Conservation (phyloP, 2,888 invertebrate genomes). For the Baronia brevicornis region DNA sequence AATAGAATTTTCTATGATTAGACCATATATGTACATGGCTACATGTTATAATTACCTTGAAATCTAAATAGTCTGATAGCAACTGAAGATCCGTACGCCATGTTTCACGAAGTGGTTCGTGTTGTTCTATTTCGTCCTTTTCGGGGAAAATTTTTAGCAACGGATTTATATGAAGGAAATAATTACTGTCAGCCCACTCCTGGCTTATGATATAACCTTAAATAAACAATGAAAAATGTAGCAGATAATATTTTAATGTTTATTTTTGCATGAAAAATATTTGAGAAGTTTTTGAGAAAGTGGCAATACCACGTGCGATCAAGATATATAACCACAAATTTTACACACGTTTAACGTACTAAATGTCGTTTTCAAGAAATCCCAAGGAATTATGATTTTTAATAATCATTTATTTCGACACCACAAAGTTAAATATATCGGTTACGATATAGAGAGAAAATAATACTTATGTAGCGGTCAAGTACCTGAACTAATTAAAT, state of each 20-base stretch:
- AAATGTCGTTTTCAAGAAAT: too few species aligned
- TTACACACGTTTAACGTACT: too few species aligned
- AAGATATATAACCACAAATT: too few species aligned
- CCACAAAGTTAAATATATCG: too few species aligned
- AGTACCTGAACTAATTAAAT: too few species aligned
- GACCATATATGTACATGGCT: not conserved
- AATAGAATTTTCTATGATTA: slow-evolving; percentile 2
- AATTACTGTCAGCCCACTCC: slow-evolving; percentile 76
- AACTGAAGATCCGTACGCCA: slow-evolving; percentile 78
- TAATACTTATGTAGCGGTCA: too few species aligned
- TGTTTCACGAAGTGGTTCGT: slow-evolving; percentile 56
- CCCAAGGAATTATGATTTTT: too few species aligned
- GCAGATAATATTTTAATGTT: slow-evolving; percentile 6
- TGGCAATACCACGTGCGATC: too few species aligned
- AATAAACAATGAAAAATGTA: slow-evolving; percentile 19
- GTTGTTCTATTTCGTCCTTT: slow-evolving; percentile 51
- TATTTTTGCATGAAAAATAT: slow-evolving; percentile 8
- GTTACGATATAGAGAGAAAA: too few species aligned
- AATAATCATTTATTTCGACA: too few species aligned
- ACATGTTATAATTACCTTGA: slow-evolving; percentile 59
- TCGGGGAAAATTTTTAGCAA: slow-evolving; percentile 48
- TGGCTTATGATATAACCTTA: slow-evolving; percentile 75
- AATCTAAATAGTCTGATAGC: slow-evolving; percentile 77
- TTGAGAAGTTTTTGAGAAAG: too few species aligned
- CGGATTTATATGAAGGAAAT: slow-evolving; percentile 76